A percentile compares a stretch with the other conserved stretches of the same genome.
phyloP scores from a whole-genome alignment of 2,888 invertebrate species.

The Drosophila neoperkinsi region DNA sequence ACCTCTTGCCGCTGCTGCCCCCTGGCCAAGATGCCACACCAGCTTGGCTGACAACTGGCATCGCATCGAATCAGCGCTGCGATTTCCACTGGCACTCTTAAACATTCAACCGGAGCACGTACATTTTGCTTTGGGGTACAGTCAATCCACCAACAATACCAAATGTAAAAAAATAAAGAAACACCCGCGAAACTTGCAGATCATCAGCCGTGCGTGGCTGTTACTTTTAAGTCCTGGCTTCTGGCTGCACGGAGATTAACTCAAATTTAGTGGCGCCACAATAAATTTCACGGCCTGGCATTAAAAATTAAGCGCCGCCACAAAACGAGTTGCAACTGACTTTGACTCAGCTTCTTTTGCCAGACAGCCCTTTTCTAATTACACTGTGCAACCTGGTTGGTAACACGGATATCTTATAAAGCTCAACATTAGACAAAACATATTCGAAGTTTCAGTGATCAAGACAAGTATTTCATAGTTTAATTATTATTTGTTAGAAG shows the following conservation, averaged over 20 bases:
- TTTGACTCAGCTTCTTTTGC: slow-evolving; percentile 29
- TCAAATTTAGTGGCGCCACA: slow-evolving; percentile 77
- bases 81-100: slow-evolving; percentile 49
- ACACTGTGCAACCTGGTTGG: slow-evolving; percentile 44
- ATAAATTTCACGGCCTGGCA: slow-evolving; percentile 80
- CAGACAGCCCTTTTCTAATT: slow-evolving; percentile 46
- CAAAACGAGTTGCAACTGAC: slow-evolving; percentile 61
- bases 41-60: slow-evolving; percentile 26
- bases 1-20: slow-evolving; percentile 36
- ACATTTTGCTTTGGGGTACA: slow-evolving; percentile 39
- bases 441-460: not conserved
- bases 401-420: not conserved
- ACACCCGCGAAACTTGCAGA: slow-evolving; percentile 47
- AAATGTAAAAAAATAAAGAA: slow-evolving; percentile 9
- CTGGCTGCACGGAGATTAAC: slow-evolving; percentile 70
- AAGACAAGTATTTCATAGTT: too few relatives aligned
- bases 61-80: slow-evolving; percentile 52
- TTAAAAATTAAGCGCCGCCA: slow-evolving; percentile 80
- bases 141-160: slow-evolving; percentile 17
- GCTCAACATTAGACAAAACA: not conserved
- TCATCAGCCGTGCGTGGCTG: slow-evolving; percentile 48
- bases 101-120: slow-evolving; percentile 40
- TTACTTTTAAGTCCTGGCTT: slow-evolving; percentile 49
- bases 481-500: not conserved
- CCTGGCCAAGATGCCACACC: slow-evolving; percentile 21